These are phyloP conservation scores for Hydrolagus affinis DNA, from an alignment of 2,113 vertebrate genomes.

Conservation along the genomic window DNA sequence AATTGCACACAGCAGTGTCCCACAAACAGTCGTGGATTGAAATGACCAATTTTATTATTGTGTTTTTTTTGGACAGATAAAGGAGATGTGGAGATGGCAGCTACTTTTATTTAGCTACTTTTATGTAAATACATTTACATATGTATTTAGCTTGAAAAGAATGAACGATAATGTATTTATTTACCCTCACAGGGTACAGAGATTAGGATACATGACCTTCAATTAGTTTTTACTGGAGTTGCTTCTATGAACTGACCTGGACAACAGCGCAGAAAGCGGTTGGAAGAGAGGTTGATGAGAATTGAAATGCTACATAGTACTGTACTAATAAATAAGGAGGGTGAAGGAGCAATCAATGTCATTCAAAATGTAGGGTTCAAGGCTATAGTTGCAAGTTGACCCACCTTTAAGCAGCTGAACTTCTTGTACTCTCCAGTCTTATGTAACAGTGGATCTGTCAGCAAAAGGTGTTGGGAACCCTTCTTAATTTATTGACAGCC, in stretches of 20 bases:
- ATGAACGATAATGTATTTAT: neutral
- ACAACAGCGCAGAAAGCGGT: neutral
- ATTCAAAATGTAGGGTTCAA: too few relatives aligned
- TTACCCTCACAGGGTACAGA: neutral
- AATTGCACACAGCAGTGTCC: too few relatives aligned
- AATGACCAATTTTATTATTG: too few relatives aligned
- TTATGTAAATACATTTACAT: too few relatives aligned
- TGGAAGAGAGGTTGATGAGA: neutral
- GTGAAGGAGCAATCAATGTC: too few relatives aligned
- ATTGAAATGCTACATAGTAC: neutral
- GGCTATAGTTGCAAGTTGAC: neutral
- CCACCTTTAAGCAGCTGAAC: neutral
- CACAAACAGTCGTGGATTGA: too few relatives aligned
- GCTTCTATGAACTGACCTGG: too few relatives aligned
- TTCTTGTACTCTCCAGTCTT: neutral
- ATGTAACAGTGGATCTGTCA: neutral
- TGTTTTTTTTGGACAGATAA: too few relatives aligned
- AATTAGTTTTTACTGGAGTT: neutral
- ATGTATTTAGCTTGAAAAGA: neutral
- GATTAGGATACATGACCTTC: neutral
- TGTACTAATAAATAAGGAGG: too few relatives aligned
- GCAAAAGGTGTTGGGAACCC: neutral
- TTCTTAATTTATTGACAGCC: neutral
- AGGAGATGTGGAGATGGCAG: neutral
- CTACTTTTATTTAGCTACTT: too few relatives aligned